Percentiles rank a stretch among this genome's conserved stretches.
These are phyloP conservation scores for Drosophila putrida DNA, from an alignment of 2,888 invertebrate species.

Conservation along the genomic window DNA sequence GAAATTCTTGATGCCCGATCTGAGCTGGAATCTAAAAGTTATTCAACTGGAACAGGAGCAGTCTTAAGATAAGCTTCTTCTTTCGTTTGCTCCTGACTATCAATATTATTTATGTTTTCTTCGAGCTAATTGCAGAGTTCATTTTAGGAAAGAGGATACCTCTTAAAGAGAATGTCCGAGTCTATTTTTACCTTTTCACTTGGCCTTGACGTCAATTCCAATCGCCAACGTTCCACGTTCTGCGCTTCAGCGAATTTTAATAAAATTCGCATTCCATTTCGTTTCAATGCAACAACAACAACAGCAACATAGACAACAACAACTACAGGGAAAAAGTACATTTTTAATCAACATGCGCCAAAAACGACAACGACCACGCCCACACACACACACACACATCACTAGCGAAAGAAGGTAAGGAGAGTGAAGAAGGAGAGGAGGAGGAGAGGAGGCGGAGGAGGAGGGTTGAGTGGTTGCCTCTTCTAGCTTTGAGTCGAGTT, in stretches of 20 bases:
- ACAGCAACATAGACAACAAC: constrained; percentile 4
- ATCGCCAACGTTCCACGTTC: constrained; percentile 22
- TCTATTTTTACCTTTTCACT: constrained; percentile 12
- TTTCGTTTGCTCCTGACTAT: too few species aligned
- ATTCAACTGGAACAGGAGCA: too few species aligned
- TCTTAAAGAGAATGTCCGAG: constrained; percentile 32
- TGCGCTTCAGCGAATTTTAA: constrained; percentile 51
- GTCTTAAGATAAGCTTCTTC: too few species aligned
- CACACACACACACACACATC: constrained; percentile 25
- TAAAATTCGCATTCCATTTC: constrained; percentile 56
- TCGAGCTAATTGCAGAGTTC: constrained; percentile 26
- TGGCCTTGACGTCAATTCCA: constrained; percentile 14
- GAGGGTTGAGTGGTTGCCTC: background rate
- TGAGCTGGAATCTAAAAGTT: too few species aligned
- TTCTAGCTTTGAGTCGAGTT: constrained; percentile 30
- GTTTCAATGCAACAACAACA: constrained; percentile 39
- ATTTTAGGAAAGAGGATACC: constrained; percentile 13
- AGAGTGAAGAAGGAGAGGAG: too few species aligned
- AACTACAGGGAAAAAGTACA: constrained; percentile 22
- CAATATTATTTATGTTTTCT: background rate
- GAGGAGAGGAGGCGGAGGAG: background rate
- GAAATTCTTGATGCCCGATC: too few species aligned
- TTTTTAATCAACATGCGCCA: constrained; percentile 56
- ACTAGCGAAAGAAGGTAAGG: background rate
- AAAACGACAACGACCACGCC: constrained; percentile 27